Percentiles rank a stretch among this genome's conserved stretches.
These are phyloP conservation scores for Oscheius sp. DNA, from an alignment of 1,140 invertebrate genomes.

Conservation along the genomic window DNA sequence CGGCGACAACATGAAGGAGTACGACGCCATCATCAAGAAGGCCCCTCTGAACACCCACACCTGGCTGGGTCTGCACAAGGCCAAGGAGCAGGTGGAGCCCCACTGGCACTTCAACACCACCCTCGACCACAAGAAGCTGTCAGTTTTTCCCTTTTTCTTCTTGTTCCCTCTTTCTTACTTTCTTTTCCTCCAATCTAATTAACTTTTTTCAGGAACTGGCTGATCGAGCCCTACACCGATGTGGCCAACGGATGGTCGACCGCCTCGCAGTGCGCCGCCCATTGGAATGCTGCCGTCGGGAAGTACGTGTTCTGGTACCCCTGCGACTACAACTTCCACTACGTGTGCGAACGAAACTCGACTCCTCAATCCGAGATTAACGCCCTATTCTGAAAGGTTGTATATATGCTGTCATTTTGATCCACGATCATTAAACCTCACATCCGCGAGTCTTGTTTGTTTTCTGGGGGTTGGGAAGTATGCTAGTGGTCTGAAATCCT, in stretches of 20 bases:
- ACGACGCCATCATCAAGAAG: neutral
- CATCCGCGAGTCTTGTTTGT: too few relatives aligned
- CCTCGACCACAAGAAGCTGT: neutral
- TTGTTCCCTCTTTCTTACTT: too few relatives aligned
- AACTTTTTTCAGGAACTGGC: neutral
- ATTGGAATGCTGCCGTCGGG: neutral
- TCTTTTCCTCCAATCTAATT: too few relatives aligned
- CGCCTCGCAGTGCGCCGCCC: neutral
- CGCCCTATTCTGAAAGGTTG: too few relatives aligned
- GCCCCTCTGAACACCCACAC: neutral
- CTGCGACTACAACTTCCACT: neutral
- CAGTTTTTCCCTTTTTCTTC: neutral
- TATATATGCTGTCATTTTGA: too few relatives aligned
- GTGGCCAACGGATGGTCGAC: neutral
- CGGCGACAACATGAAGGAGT: neutral
- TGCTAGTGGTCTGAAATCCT: too few relatives aligned
- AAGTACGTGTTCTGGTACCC: conserved; percentile 2
- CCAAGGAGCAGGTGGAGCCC: neutral
- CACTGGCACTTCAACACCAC: neutral
- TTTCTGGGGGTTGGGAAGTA: too few relatives aligned
- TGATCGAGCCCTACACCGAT: neutral
- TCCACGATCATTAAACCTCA: too few relatives aligned
- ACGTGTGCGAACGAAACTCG: neutral
- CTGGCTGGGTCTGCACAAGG: neutral
- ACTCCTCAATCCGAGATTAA: too few relatives aligned